Evolutionary conservation across 2,888 invertebrate genomes (phyloP).

Genomic region (Ectemnius lituratus): DNA sequence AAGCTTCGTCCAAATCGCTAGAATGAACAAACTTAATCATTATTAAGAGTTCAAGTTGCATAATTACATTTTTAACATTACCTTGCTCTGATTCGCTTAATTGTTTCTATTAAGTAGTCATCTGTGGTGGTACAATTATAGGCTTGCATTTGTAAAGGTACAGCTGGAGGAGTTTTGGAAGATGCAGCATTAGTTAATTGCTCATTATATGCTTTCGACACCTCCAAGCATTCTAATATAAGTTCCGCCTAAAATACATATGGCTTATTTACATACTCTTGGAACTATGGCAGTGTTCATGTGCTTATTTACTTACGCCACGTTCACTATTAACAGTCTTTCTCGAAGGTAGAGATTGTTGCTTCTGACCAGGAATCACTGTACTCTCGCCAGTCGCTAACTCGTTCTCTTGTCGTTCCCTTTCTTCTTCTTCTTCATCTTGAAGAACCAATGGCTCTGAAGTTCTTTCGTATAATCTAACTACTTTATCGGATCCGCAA

Average conservation of each 20-base stretch:
- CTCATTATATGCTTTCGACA: conserved; percentile 83
- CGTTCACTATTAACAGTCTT: conserved; percentile 93
- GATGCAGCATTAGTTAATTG: conserved; percentile 80
- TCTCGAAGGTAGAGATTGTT: conserved; percentile 89
- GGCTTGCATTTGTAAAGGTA: conserved; percentile 91
- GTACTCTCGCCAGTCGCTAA: conserved; percentile 87
- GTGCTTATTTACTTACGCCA: conserved; percentile 82
- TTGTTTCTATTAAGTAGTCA: conserved; percentile 89
- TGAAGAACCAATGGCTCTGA: conserved; percentile 94
- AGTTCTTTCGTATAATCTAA: conserved; percentile 91
- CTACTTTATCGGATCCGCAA: conserved; percentile 92
- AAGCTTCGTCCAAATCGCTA: conserved; percentile 94
- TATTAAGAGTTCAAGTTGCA: conserved; percentile 4
- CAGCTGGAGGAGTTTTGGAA: conserved; percentile 79
- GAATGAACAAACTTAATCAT: conserved; percentile 21
- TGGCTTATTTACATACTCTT: too few relatives aligned
- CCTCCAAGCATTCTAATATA: conserved; percentile 93
- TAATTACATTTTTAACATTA: conserved; percentile 70
- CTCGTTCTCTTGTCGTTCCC: conserved; percentile 86
- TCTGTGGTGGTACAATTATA: conserved; percentile 85
- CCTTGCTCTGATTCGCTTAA: conserved; percentile 90
- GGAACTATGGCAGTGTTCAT: not conserved
- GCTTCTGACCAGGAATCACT: conserved; percentile 85
- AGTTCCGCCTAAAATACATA: conserved; percentile 85
- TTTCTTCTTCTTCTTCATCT: conserved; percentile 92